Percentiles rank a stretch among this genome's conserved stretches.
Evolutionary conservation across 30 jellyfish, hydroid and myxozoan species (phyloP).

Genomic region (Chrysaora quinquecirrha): DNA sequence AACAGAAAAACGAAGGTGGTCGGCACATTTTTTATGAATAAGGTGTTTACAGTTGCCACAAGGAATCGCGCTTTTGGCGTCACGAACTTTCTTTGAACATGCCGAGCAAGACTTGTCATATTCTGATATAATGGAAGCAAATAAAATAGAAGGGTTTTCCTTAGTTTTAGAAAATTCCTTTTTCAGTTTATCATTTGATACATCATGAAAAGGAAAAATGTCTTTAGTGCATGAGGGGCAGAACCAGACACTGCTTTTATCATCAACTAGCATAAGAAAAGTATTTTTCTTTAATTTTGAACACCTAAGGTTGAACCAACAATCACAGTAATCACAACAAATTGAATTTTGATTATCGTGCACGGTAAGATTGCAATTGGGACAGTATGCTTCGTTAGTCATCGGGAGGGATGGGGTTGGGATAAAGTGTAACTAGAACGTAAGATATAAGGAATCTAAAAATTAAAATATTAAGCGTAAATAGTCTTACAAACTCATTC

Average conservation of each 20-base stretch:
- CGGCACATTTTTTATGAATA: neutral
- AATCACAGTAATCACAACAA: neutral
- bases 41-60: neutral
- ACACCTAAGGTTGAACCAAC: neutral
- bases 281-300: neutral
- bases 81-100: neutral
- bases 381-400: neutral
- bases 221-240: neutral
- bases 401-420: neutral
- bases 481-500: too few relatives aligned
- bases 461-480: too few relatives aligned
- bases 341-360: conserved; percentile 1
- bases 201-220: neutral
- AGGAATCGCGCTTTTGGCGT: neutral
- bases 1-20: neutral
- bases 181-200: neutral
- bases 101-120: conserved; percentile 3
- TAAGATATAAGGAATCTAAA: too few relatives aligned
- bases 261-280: neutral
- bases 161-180: neutral
- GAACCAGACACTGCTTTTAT: neutral
- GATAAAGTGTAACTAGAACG: neutral
- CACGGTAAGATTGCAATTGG: neutral
- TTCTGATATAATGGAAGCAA: neutral
- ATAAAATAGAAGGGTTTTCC: neutral